Conservation (phyloP, 64 coral and sea anemone genomes). For the Montipora efflorescens region DNA sequence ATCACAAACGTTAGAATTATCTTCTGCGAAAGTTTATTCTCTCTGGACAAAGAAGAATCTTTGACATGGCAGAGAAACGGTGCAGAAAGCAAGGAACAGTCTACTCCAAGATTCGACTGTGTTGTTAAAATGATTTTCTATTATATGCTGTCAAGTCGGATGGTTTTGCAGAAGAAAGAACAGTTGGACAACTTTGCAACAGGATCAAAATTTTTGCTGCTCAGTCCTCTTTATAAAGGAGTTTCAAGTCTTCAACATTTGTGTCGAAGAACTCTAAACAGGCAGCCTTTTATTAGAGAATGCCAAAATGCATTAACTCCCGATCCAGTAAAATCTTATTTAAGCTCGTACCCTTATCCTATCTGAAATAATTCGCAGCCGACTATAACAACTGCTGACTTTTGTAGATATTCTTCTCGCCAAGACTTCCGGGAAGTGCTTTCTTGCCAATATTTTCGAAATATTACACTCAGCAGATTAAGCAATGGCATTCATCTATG, state of each 20-base stretch:
- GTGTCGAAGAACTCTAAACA: slow-evolving; percentile 67
- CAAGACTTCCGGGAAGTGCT: too few relatives aligned
- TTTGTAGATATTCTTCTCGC: too few relatives aligned
- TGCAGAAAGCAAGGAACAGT: background rate
- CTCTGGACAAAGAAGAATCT: slow-evolving; percentile 37
- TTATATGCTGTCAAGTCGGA: slow-evolving; percentile 62
- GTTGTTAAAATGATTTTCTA: slow-evolving; percentile 60
- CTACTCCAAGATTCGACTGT: slow-evolving; percentile 68
- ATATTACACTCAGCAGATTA: too few relatives aligned
- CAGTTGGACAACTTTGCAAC: background rate
- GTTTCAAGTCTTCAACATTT: slow-evolving; percentile 54
- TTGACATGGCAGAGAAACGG: background rate
- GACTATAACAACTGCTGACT: background rate
- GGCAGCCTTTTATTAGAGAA: background rate
- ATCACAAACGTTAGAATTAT: slow-evolving; percentile 74
- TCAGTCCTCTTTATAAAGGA: slow-evolving; percentile 56
- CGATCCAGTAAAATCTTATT: slow-evolving; percentile 41
- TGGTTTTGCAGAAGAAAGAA: background rate
- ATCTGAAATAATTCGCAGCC: background rate
- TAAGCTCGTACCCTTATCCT: slow-evolving; percentile 66
- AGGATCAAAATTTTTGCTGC: slow-evolving; percentile 15
- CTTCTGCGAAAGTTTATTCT: slow-evolving; percentile 46
- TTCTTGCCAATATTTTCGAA: too few relatives aligned
- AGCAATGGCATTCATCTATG: too few relatives aligned
- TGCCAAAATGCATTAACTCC: slow-evolving; percentile 4